Conservation (phyloP, 2,797 vertebrate species). For the Eupleurogrammus muticus region DNA sequence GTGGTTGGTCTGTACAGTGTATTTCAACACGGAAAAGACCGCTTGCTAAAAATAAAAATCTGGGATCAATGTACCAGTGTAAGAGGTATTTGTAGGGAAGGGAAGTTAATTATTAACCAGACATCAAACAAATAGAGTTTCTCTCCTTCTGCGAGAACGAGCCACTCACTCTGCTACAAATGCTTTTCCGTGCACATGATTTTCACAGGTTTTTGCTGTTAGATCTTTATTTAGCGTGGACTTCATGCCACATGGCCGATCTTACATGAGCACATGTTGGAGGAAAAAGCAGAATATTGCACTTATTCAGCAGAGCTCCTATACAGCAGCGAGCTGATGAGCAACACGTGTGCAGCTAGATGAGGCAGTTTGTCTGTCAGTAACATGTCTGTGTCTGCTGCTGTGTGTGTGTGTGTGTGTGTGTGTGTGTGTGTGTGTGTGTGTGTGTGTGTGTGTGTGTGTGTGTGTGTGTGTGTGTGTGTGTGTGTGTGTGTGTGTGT, state of each 20-base stretch:
- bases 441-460: too few species aligned
- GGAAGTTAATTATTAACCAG: conserved; percentile 74
- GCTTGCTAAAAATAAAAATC: conserved; percentile 17
- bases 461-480: too few species aligned
- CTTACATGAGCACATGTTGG: neutral
- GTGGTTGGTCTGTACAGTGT: neutral
- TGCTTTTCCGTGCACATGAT: neutral
- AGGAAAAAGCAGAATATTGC: neutral
- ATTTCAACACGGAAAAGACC: conserved; percentile 8
- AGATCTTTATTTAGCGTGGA: neutral
- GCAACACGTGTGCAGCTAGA: neutral
- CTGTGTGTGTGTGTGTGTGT: too few species aligned
- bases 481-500: too few species aligned
- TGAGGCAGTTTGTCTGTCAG: too few species aligned
- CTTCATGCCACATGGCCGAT: conserved; percentile 12
- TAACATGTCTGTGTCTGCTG: too few species aligned
- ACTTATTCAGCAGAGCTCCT: neutral
- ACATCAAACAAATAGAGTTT: conserved; percentile 66
- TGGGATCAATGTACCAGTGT: conserved; percentile 26
- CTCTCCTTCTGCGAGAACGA: conserved; percentile 5
- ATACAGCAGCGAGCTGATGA: neutral
- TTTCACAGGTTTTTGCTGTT: neutral
- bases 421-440: too few species aligned
- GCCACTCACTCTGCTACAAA: conserved; percentile 15
- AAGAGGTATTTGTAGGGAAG: conserved; percentile 25